Evolutionary conservation across 2,113 vertebrate species (phyloP).

Genomic region (Marmota flaviventris): DNA sequence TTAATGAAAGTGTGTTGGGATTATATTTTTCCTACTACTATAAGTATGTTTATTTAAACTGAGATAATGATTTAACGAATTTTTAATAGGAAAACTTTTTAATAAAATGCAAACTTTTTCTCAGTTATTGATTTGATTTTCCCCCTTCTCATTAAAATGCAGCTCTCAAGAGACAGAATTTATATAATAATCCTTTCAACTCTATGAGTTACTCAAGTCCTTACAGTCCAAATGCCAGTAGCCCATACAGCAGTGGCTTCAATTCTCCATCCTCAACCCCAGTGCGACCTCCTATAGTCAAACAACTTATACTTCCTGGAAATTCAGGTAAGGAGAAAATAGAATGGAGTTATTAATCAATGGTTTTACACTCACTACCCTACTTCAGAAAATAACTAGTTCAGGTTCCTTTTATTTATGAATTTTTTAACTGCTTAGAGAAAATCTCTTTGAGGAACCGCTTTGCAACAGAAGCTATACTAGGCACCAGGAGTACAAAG

Average conservation of each 20-base stretch:
- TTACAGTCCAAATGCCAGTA: conserved; percentile 95
- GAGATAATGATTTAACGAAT: conserved; percentile 47
- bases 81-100: conserved; percentile 42
- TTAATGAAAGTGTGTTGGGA: conserved; percentile 29
- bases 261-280: conserved; percentile 97
- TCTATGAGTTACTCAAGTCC: conserved; percentile 91
- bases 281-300: conserved; percentile 93
- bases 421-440: not conserved
- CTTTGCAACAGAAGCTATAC: not conserved
- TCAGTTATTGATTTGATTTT: conserved; percentile 59
- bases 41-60: conserved; percentile 60
- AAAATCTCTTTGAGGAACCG: not conserved
- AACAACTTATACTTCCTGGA: conserved; percentile 95
- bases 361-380: not conserved
- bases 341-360: not conserved
- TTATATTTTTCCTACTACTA: not conserved
- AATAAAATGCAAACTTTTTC: conserved; percentile 55
- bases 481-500: not conserved
- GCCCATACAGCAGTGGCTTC: conserved; percentile 97
- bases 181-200: conserved; percentile 95
- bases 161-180: conserved; percentile 96
- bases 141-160: conserved; percentile 59
- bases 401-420: conserved; percentile 42
- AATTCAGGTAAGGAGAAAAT: conserved; percentile 90
- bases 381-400: conserved; percentile 10